phyloP scores from a whole-genome alignment of 2,888 invertebrate genomes.

The Lamellibrachia columna region DNA sequence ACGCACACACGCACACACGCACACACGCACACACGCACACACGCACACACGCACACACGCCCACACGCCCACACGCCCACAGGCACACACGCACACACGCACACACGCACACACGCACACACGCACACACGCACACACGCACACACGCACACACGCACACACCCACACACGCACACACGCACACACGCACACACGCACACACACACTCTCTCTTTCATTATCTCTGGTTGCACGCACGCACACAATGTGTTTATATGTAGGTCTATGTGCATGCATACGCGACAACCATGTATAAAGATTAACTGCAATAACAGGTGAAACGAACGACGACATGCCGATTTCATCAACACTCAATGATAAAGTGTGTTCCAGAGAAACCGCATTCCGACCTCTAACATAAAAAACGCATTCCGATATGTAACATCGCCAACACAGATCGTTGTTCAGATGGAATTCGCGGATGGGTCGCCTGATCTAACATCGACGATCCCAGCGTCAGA shows the following conservation, averaged over 20 bases:
- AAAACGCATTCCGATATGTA: neutral
- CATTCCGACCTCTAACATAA: neutral
- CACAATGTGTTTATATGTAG: neutral
- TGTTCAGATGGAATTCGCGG: neutral
- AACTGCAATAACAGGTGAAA: constrained; percentile 6
- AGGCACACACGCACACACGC: neutral
- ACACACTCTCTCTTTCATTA: neutral
- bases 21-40: neutral
- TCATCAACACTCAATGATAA: neutral
- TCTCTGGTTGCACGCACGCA: neutral
- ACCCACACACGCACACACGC: neutral
- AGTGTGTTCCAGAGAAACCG: neutral
- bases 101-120: neutral
- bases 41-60: neutral
- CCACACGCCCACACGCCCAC: neutral
- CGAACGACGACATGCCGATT: neutral
- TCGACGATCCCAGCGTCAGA: neutral
- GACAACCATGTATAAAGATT: neutral
- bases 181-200: neutral
- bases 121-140: neutral
- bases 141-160: neutral
- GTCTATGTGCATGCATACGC: neutral
- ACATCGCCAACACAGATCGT: neutral
- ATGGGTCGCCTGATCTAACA: neutral
- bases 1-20: neutral